A percentile compares a stretch with the other conserved stretches of the same genome.
phyloP scores from a whole-genome alignment of 2,797 vertebrate genomes.

The Pipistrellus kuhlii region DNA sequence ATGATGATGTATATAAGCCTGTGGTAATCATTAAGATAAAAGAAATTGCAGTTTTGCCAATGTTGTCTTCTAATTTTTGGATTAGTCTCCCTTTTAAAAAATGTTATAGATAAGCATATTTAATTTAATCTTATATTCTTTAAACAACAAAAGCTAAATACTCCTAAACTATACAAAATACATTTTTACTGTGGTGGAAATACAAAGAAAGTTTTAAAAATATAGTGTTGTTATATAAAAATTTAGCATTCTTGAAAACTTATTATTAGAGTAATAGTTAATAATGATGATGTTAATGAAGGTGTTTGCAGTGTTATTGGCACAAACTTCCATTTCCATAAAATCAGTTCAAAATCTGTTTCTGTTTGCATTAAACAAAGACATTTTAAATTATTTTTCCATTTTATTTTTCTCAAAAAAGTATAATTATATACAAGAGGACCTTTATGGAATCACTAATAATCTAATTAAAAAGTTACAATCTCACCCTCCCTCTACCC shows the following conservation, averaged over 20 bases:
- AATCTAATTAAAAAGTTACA: neutral
- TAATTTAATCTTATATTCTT: neutral
- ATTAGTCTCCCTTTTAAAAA: constrained; percentile 15
- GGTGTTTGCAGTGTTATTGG: neutral
- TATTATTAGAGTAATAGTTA: neutral
- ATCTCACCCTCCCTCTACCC: rapidly evolving
- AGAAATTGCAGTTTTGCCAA: constrained; percentile 76
- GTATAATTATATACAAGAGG: neutral
- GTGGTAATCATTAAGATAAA: constrained; percentile 76
- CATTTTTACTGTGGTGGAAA: neutral
- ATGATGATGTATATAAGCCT: constrained; percentile 70
- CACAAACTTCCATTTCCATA: neutral
- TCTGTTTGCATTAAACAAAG: neutral
- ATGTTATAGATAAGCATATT: neutral
- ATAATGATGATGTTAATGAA: neutral
- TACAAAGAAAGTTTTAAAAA: neutral
- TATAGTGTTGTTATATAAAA: neutral
- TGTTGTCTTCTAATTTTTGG: constrained; percentile 75
- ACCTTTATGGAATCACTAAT: neutral
- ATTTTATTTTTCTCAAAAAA: neutral
- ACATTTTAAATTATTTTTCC: neutral
- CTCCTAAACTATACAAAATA: neutral
- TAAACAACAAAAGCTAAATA: constrained; percentile 31
- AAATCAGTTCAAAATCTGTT: neutral
- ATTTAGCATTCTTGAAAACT: neutral